These are phyloP conservation scores for Scytalopus superciliaris DNA, from an alignment of 2,113 vertebrate species.

Conservation along the genomic window DNA sequence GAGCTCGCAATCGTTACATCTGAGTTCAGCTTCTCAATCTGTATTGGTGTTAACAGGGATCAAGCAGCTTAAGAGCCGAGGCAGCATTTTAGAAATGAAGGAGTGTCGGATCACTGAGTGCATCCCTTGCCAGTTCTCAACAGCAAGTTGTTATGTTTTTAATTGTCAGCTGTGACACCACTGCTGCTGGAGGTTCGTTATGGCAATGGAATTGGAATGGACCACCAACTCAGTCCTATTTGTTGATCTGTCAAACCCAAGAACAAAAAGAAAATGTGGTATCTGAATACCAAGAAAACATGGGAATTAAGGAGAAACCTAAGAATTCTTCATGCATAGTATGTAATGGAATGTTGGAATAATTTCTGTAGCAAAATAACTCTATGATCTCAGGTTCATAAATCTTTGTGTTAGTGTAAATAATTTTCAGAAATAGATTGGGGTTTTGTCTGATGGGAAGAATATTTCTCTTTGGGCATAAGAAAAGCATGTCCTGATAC, in stretches of 20 bases:
- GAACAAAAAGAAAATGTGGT: not conserved
- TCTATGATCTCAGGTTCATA: not conserved
- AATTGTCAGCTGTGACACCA: not conserved
- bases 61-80: constrained; percentile 21
- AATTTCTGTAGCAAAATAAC: not conserved
- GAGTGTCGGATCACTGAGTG: not conserved
- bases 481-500: not conserved
- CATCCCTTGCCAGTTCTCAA: constrained; percentile 7
- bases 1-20: constrained; percentile 23
- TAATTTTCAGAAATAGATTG: not conserved
- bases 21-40: constrained; percentile 50
- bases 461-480: not conserved
- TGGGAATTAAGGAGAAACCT: not conserved
- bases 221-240: not conserved
- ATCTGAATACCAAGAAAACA: not conserved
- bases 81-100: constrained; percentile 36
- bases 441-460: not conserved
- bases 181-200: not conserved
- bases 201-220: not conserved
- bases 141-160: not conserved
- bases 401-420: not conserved
- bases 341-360: not conserved
- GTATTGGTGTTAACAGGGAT: constrained; percentile 52
- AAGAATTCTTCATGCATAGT: not conserved
- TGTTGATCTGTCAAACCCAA: not conserved